These are phyloP conservation scores for Yasuhikotakia modesta DNA, from an alignment of 2,797 vertebrate genomes.

Conservation along the genomic window DNA sequence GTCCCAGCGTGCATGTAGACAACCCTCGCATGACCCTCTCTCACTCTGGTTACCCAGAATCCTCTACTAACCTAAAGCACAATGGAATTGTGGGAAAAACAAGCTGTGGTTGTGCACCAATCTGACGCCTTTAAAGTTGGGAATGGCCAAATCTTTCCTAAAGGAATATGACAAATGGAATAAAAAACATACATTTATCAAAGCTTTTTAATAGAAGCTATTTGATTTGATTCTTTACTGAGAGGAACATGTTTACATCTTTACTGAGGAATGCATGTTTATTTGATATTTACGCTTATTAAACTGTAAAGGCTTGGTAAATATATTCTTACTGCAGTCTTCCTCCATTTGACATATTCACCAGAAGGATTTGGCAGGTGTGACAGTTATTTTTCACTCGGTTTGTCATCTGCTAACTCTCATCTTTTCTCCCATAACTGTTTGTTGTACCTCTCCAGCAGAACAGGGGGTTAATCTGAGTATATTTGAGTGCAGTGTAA, in stretches of 20 bases:
- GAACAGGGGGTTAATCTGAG: constrained; percentile 79
- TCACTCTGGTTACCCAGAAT: constrained; percentile 43
- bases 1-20: constrained; percentile 61
- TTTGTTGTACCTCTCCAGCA: constrained; percentile 74
- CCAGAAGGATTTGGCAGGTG: constrained; percentile 71
- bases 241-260: too few species aligned
- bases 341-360: constrained; percentile 22
- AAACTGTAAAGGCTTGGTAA: background rate
- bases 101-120: constrained; percentile 8
- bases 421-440: constrained; percentile 54
- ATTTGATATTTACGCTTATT: background rate
- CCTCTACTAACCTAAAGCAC: constrained; percentile 50
- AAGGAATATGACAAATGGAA: constrained; percentile 38
- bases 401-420: constrained; percentile 48
- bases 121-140: constrained; percentile 20
- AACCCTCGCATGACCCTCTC: constrained; percentile 75
- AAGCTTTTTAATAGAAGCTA: too few species aligned
- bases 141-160: constrained; percentile 32
- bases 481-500: constrained; percentile 74
- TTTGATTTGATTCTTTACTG: background rate
- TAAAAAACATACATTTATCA: background rate
- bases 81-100: constrained; percentile 17
- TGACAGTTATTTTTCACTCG: constrained; percentile 67
- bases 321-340: constrained; percentile 16
- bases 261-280: background rate